These are phyloP conservation scores for Micromussa lordhowensis DNA, from an alignment of 92 coral and sea anemone species.

Conservation along the genomic window DNA sequence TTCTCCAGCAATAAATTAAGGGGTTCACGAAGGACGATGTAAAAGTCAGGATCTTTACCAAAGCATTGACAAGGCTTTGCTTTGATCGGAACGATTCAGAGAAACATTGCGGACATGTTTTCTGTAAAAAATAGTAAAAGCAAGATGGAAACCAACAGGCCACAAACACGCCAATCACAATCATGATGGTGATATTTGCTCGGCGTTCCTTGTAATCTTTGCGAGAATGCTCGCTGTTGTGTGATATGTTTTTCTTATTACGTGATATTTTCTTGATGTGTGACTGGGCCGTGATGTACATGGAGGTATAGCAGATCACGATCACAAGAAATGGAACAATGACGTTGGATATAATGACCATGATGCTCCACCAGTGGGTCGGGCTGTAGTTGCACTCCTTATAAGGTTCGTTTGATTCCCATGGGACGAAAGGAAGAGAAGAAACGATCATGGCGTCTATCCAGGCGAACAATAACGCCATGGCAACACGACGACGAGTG, in stretches of 20 bases:
- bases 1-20: too few species aligned
- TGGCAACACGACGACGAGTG: conserved; percentile 69
- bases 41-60: too few species aligned
- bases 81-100: too few species aligned
- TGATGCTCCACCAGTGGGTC: conserved; percentile 94
- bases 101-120: too few species aligned
- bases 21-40: too few species aligned
- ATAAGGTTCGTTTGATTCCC: conserved; percentile 56
- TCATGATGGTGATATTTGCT: conserved; percentile 85
- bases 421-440: conserved; percentile 84
- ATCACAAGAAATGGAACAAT: conserved; percentile 88
- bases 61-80: too few species aligned
- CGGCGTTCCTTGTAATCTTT: conserved; percentile 69
- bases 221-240: conserved; percentile 16
- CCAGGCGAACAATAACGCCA: conserved; percentile 77
- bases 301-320: conserved; percentile 82
- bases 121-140: too few species aligned
- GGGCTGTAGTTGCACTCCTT: conserved; percentile 83
- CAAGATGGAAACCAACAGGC: too few species aligned
- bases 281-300: conserved; percentile 74
- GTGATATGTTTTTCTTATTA: conserved; percentile 22
- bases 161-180: conserved; percentile 89
- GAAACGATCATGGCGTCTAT: conserved; percentile 81
- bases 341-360: conserved; percentile 89
- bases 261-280: conserved; percentile 68